Evolutionary conservation across 2,888 invertebrate species (phyloP).

Genomic region (Plemyria rubiginata): DNA sequence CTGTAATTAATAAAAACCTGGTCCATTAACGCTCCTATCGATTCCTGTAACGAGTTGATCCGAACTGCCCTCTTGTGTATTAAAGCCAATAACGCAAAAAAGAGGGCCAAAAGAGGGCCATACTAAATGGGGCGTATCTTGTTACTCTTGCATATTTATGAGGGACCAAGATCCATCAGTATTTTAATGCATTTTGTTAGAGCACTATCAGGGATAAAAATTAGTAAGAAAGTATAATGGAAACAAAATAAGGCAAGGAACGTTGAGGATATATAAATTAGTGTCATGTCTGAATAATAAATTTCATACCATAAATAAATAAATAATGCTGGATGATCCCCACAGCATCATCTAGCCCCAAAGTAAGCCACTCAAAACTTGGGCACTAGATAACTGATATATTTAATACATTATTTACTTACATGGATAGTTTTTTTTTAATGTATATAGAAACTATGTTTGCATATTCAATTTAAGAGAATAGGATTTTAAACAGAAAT

Average conservation of each 20-base stretch:
- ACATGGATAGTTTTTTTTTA: no score
- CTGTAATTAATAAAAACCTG: constrained; percentile 73
- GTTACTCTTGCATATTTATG: constrained; percentile 83
- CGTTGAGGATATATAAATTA: no score
- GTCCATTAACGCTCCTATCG: constrained; percentile 76
- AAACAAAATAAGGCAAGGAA: constrained; percentile 5
- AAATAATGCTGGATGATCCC: no score
- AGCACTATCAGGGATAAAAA: constrained; percentile 33
- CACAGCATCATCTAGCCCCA: no score
- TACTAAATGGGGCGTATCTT: constrained; percentile 79
- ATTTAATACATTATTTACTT: no score
- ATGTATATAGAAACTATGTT: no score
- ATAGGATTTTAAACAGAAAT: no score
- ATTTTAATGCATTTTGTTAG: constrained; percentile 65
- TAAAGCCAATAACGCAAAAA: constrained; percentile 81
- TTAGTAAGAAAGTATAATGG: constrained; percentile 12
- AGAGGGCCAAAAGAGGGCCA: constrained; percentile 63
- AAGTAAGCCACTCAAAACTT: no score
- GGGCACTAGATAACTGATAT: no score
- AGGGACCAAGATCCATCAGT: constrained; percentile 58
- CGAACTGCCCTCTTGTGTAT: constrained; percentile 76
- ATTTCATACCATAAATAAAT: no score
- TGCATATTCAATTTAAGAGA: no score
- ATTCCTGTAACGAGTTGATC: constrained; percentile 74
- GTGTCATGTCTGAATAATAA: no score